phyloP scores from a whole-genome alignment of 2,113 vertebrate genomes.

The Solenodon paradoxus region DNA sequence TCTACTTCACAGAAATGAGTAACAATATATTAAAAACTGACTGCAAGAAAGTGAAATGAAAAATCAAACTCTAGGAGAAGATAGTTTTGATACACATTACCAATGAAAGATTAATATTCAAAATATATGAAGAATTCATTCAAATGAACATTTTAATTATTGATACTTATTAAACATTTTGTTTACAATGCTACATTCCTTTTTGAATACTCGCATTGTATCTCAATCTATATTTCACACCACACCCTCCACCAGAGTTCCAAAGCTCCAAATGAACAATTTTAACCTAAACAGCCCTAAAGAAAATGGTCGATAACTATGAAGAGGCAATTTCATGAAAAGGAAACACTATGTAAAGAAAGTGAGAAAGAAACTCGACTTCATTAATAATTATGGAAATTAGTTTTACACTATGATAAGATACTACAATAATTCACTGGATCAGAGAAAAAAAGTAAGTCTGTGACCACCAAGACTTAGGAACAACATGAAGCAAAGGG shows the following conservation, averaged over 20 bases:
- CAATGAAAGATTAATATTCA: not conserved
- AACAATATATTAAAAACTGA: not conserved
- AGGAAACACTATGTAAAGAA: not conserved
- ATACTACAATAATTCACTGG: not conserved
- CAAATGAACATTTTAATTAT: not conserved
- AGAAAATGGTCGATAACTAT: not conserved
- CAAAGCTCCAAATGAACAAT: too few relatives aligned
- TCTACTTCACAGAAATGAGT: not conserved
- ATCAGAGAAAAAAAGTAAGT: not conserved
- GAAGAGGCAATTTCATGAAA: not conserved
- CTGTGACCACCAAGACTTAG: not conserved
- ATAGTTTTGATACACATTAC: not conserved
- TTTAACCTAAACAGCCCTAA: too few relatives aligned
- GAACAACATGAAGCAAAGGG: not conserved
- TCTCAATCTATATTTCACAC: too few relatives aligned
- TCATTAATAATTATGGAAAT: not conserved
- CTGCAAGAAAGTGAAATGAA: not conserved
- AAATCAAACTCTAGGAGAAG: not conserved
- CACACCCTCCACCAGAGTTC: too few relatives aligned
- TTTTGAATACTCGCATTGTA: too few relatives aligned
- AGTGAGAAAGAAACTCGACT: not conserved
- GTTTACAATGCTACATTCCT: too few relatives aligned
- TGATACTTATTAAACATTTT: too few relatives aligned
- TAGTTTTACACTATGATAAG: not conserved
- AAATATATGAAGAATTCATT: not conserved